Conservation (phyloP, 2,888 invertebrate species). For the Globia sparganii region DNA sequence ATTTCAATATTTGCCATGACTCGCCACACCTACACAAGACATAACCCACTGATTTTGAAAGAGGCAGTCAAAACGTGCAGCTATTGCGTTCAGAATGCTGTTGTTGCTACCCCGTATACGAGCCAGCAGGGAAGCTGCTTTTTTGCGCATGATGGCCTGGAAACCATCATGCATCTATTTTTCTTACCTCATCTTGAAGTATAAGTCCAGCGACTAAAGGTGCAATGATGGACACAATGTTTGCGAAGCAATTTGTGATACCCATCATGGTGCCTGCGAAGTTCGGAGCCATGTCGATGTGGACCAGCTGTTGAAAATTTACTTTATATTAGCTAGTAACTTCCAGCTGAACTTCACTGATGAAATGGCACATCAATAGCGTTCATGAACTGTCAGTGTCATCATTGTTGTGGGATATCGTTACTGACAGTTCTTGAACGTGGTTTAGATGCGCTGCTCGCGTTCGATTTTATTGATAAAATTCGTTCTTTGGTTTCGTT, state of each 20-base stretch:
- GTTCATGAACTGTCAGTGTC: background rate
- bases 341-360: background rate
- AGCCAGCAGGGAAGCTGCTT: too few relatives aligned
- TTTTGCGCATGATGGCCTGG: too few relatives aligned
- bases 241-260: constrained; percentile 94
- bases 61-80: too few relatives aligned
- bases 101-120: too few relatives aligned
- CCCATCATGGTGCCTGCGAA: constrained; percentile 96
- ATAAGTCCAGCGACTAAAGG: constrained; percentile 93
- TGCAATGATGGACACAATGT: constrained; percentile 94
- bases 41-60: too few relatives aligned
- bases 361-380: too few relatives aligned
- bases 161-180: too few relatives aligned
- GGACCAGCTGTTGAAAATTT: constrained; percentile 90
- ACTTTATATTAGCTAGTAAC: background rate
- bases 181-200: constrained; percentile 88
- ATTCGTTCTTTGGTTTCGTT: background rate
- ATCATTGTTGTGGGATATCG: background rate
- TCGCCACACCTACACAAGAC: too few relatives aligned
- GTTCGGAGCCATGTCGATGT: constrained; percentile 95
- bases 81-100: too few relatives aligned
- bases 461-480: background rate
- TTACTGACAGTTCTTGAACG: background rate
- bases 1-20: too few relatives aligned
- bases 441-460: background rate